Percentiles rank a stretch among this genome's conserved stretches.
These are phyloP conservation scores for Leptocoma aspasia DNA, from an alignment of 2,113 vertebrate species.

Conservation along the genomic window DNA sequence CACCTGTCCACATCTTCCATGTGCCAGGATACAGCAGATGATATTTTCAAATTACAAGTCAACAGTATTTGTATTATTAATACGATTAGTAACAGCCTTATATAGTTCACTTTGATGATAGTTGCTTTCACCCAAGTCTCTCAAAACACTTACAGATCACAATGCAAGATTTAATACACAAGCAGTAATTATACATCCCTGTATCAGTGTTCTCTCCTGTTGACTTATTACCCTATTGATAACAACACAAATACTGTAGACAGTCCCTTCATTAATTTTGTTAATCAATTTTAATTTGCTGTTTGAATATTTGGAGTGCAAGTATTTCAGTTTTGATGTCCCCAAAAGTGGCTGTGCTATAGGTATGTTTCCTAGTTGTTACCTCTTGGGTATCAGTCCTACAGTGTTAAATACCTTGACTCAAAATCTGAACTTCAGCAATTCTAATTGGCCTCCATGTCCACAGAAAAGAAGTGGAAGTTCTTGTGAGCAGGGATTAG, in stretches of 20 bases:
- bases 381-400: neutral
- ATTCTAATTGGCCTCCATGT: neutral
- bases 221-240: constrained; percentile 66
- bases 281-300: constrained; percentile 63
- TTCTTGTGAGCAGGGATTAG: neutral
- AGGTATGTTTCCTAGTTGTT: neutral
- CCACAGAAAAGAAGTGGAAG: neutral
- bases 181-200: constrained; percentile 59
- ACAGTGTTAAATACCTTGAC: neutral
- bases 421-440: neutral
- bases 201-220: constrained; percentile 47
- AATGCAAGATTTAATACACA: constrained; percentile 34
- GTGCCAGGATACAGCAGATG: constrained; percentile 30
- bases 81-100: neutral
- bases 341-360: constrained; percentile 16
- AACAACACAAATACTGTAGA: constrained; percentile 28
- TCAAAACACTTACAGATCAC: neutral
- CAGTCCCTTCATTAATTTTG: constrained; percentile 38
- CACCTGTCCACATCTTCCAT: constrained; percentile 15
- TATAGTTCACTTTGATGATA: neutral
- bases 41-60: constrained; percentile 40
- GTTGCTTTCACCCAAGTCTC: neutral
- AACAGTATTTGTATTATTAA: neutral
- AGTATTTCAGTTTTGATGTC: constrained; percentile 45
- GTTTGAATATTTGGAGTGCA: constrained; percentile 61